phyloP scores from a whole-genome alignment of 2,888 invertebrate species.

The Xylota sylvarum region DNA sequence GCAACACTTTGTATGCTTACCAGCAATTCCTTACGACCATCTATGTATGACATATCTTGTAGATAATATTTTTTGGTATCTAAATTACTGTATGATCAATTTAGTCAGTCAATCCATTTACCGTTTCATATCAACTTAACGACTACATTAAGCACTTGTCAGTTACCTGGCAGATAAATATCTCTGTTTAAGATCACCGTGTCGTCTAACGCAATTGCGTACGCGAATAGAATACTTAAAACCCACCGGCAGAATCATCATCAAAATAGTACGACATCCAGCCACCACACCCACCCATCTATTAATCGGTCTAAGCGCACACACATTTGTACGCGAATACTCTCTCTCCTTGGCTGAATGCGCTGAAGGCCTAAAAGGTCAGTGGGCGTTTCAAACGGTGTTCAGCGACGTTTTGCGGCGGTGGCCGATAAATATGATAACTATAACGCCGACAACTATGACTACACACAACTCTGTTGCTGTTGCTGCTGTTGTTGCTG shows the following conservation, averaged over 20 bases:
- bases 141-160: constrained; percentile 72
- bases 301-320: constrained; percentile 57
- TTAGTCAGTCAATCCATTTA: constrained; percentile 57
- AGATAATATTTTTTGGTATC: constrained; percentile 13
- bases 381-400: constrained; percentile 73
- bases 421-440: constrained; percentile 61
- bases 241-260: constrained; percentile 16
- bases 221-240: constrained; percentile 60
- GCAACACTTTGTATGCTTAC: background rate
- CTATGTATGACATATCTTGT: constrained; percentile 1
- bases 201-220: constrained; percentile 67
- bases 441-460: constrained; percentile 44
- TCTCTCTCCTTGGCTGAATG: constrained; percentile 40
- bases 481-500: background rate
- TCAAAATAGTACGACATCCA: constrained; percentile 51
- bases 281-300: constrained; percentile 74
- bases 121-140: constrained; percentile 68
- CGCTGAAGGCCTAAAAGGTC: constrained; percentile 64
- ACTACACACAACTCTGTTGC: background rate
- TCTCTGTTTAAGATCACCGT: constrained; percentile 52
- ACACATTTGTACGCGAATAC: background rate
- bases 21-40: background rate
- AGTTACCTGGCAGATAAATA: constrained; percentile 66
- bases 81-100: constrained; percentile 23
- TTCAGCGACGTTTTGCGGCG: constrained; percentile 47